Base-by-base conservation (phyloP, 2,888 invertebrate species). In the Plemyria rubiginata region DNA sequence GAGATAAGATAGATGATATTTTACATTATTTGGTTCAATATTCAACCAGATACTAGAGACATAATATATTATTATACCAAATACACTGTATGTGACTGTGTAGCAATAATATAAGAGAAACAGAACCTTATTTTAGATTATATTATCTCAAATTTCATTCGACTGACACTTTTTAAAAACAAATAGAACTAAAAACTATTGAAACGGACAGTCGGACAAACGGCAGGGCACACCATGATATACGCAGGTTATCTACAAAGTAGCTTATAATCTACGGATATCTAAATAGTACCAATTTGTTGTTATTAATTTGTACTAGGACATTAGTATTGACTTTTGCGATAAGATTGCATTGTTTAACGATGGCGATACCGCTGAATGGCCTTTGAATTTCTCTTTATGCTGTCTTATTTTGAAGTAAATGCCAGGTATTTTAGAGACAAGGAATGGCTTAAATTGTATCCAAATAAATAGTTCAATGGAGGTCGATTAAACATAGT, bases 281-380 rank as follows among this genome's bases (percentile, higher is more conserved):
- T 71, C 67, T 69, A 62, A 71, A 71, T 68, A 62, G 68, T 56
- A 56, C 28, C 57, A 62, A 65, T 70, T 66, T 68, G 61, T 65
- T 66, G 49, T 57, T 66, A 66, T 70, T 71, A 59, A 71, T 71
- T 70, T 70, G 71, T 60, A 53, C 40, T 29, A 43, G 60, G 50
- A 16, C 69, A 67, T 71, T 63, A 65, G 46, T 48, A 52, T 56
- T 63, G 71, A 70, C 71, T 70, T 65, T 50, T 57, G 15, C 55
- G 71, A 71, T 70, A 67, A 71, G 70, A 71, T 71, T 68, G 62
- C 7, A 15, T 43, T 65, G 55, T 64, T 66, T 70, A 58, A 65
- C 59, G 70, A 15, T 43, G 11, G 61, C 43, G 56, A 65, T 68
- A 62, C 4, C n/a, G 1, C 29, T n/a, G 54, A 43, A 28, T 49